Evolutionary conservation across 1,140 invertebrate species (phyloP).

Genomic region (Telenomus remus): DNA sequence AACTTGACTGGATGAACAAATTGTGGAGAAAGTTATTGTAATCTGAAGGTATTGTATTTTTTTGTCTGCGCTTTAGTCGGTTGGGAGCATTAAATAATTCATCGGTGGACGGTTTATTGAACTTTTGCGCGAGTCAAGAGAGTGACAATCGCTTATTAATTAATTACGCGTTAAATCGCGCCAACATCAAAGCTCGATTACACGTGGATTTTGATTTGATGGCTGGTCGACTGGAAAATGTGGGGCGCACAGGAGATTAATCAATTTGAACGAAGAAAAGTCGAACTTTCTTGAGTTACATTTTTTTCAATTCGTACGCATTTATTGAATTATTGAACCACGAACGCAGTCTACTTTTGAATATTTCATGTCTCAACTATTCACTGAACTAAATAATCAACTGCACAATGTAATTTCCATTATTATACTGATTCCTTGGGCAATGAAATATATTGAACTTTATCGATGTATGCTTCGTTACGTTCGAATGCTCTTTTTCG

Average conservation of each 20-base stretch:
- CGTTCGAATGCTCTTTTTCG: neutral
- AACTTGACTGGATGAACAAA: too few relatives aligned
- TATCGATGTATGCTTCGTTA: neutral
- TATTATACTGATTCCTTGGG: constrained; percentile 1
- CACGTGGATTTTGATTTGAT: constrained; percentile 1
- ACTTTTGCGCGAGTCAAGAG: neutral
- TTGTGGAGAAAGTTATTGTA: too few relatives aligned
- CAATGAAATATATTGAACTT: neutral
- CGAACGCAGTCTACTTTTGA: neutral
- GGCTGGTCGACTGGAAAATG: neutral
- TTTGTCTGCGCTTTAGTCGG: too few relatives aligned
- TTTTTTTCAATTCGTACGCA: neutral
- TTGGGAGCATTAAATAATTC: neutral
- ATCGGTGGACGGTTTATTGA: neutral
- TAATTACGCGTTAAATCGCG: neutral
- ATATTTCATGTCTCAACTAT: neutral
- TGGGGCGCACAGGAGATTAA: neutral
- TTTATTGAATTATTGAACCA: neutral
- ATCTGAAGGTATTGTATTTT: too few relatives aligned
- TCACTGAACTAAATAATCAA: constrained; percentile 2
- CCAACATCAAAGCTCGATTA: neutral
- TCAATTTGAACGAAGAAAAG: neutral
- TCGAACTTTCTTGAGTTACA: neutral
- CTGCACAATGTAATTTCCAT: neutral
- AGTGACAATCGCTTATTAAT: neutral